Evolutionary conservation across 2,113 vertebrate genomes (phyloP), one percentile per base, ranked within the genome.

Genomic region (Saguinus midas): DNA sequence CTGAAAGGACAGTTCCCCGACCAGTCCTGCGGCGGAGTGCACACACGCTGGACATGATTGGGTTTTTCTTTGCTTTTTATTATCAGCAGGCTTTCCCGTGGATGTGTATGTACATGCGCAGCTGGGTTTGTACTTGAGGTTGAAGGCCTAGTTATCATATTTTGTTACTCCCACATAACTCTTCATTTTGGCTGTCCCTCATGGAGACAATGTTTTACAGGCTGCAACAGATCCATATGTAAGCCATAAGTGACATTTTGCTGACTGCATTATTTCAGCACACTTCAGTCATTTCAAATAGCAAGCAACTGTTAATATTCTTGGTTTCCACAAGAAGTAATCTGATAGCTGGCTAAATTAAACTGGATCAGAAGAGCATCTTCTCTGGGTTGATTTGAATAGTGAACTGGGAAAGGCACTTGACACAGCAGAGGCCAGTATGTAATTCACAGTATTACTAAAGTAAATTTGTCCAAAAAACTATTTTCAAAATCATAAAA

Each of bases 1-100:
- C 98, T 98, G 96, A 98, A 98, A 86, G 93, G 98, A 97, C 97
- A 97, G 97, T 55, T 98, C 97, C 98, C 82, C 1, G 48, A 7
- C 37, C 32, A 9, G 7, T 11, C 37, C 13, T 23, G 12, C 27
- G 0, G 29, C 32, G 55, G 57, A 84, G 45, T 43, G 83, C 32
- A 23, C 52, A 3, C 64, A 1, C 6, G 37, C 43, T 45, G 87
- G 57, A 25, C 43, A 3, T 7, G 8, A 29, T 93, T 91, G 79
- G 58, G 79, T 40, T 23, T 90, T 94, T 90, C 70, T 90, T 82
- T 87, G 57, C 32, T 89, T 84, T 87, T 80, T 84, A 1, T 86
- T 50, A 43, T 72, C 11, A 80, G 85, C 88, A 89, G 83, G 58
- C 50, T 96, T 89, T 93, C 68, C 85, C 92, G 43, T 93, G 55